Conservation (phyloP, 2,888 invertebrate genomes). For the Lysandra coridon region DNA sequence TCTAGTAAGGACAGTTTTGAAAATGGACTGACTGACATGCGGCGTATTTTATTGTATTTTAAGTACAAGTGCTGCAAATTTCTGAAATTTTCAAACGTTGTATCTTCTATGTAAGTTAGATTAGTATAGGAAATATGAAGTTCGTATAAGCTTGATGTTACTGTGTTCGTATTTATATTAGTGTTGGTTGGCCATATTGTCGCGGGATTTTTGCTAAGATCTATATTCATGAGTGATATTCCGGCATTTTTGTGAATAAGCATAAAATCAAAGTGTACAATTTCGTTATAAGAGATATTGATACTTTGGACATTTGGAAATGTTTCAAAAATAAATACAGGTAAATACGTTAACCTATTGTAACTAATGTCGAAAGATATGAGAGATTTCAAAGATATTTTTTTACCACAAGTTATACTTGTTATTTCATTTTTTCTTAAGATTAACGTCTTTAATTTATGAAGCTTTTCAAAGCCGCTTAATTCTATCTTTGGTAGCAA, state of each 20-base stretch:
- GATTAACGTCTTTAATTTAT: constrained; percentile 64
- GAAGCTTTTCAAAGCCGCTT: constrained; percentile 69
- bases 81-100: constrained; percentile 88
- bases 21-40: constrained; percentile 92
- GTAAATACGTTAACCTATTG: constrained; percentile 63
- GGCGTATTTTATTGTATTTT: constrained; percentile 87
- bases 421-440: constrained; percentile 71
- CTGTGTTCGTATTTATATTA: constrained; percentile 58
- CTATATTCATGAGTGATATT: constrained; percentile 63
- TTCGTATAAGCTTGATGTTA: constrained; percentile 68
- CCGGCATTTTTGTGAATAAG: constrained; percentile 56
- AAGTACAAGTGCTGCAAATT: constrained; percentile 88
- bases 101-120: constrained; percentile 78
- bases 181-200: constrained; percentile 58
- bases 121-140: constrained; percentile 69
- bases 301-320: constrained; percentile 72
- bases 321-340: constrained; percentile 60
- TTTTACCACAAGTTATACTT: constrained; percentile 59
- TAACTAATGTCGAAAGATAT: constrained; percentile 66
- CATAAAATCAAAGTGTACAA: constrained; percentile 66
- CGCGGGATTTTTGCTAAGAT: constrained; percentile 69
- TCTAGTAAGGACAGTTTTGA: constrained; percentile 86
- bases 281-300: constrained; percentile 69
- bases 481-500: constrained; percentile 86
- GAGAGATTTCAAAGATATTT: constrained; percentile 60